These are phyloP conservation scores for Phyllotis vaccarum DNA, from an alignment of 2,797 vertebrate genomes.

Conservation along the genomic window DNA sequence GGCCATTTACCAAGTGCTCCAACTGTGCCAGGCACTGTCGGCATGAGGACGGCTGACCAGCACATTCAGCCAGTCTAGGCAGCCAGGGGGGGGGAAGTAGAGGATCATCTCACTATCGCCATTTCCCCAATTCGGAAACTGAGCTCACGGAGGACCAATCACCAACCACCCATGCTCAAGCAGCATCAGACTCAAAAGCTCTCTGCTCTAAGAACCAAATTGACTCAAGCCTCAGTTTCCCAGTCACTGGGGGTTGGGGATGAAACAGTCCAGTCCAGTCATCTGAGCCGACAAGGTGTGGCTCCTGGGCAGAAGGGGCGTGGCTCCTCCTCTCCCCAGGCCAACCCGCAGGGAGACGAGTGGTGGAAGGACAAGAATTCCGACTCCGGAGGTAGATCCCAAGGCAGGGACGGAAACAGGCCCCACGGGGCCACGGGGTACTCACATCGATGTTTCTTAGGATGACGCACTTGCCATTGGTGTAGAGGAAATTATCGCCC, in stretches of 20 bases:
- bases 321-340: neutral
- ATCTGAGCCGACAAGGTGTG: neutral
- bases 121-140: neutral
- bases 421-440: neutral
- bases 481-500: conserved; percentile 97
- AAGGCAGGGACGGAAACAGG: neutral
- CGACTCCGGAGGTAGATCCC: neutral
- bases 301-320: conserved; percentile 28
- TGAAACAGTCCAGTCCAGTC: neutral
- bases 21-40: neutral
- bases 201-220: neutral
- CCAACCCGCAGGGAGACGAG: accelerated
- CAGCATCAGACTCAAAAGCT: neutral
- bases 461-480: conserved; percentile 97
- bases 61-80: neutral
- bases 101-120: neutral
- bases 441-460: conserved; percentile 96
- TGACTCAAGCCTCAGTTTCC: conserved; percentile 41
- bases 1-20: conserved; percentile 19
- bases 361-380: no score
- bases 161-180: neutral
- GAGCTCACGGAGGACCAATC: neutral
- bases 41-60: neutral
- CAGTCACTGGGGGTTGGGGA: neutral
- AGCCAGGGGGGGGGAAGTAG: neutral